A percentile compares a stretch with the other conserved stretches of the same genome.
Evolutionary conservation across 2,113 vertebrate species (phyloP).

Genomic region (Lycaon pictus): DNA sequence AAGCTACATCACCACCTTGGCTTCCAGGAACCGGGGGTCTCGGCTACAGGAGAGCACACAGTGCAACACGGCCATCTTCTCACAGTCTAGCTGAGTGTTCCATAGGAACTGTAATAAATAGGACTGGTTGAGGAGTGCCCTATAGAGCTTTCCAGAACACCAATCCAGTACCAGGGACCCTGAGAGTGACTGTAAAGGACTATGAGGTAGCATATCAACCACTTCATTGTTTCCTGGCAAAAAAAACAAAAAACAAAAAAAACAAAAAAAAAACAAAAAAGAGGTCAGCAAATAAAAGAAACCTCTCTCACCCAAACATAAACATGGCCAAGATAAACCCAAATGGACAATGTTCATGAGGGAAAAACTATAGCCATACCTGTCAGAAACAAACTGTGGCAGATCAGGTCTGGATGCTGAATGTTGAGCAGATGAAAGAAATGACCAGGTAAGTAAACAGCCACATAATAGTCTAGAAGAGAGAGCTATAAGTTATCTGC

Average conservation of each 20-base stretch:
- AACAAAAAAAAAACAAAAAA: constrained; percentile 49
- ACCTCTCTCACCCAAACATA: not conserved
- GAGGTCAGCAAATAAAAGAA: constrained; percentile 65
- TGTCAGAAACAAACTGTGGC: constrained; percentile 95
- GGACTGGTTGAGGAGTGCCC: constrained; percentile 81
- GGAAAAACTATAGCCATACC: constrained; percentile 85
- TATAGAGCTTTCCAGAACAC: constrained; percentile 86
- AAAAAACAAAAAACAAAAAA: not conserved
- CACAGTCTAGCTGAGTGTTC: constrained; percentile 85
- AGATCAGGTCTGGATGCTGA: constrained; percentile 94
- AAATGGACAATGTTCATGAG: not conserved
- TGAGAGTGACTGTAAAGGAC: constrained; percentile 78
- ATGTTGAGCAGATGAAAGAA: constrained; percentile 96
- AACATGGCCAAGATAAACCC: not conserved
- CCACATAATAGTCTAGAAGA: constrained; percentile 92
- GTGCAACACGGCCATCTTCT: constrained; percentile 93
- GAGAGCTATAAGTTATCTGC: constrained; percentile 43
- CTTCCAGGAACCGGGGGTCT: constrained; percentile 79
- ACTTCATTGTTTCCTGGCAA: constrained; percentile 84
- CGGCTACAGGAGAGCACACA: constrained; percentile 89
- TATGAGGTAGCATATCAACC: constrained; percentile 75
- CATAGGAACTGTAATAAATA: constrained; percentile 89
- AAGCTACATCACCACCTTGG: constrained; percentile 81
- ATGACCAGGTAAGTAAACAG: constrained; percentile 92
- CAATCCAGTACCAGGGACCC: constrained; percentile 87